Conservation (phyloP, 1,140 invertebrate genomes). For the Heliconius melpomene region DNA sequence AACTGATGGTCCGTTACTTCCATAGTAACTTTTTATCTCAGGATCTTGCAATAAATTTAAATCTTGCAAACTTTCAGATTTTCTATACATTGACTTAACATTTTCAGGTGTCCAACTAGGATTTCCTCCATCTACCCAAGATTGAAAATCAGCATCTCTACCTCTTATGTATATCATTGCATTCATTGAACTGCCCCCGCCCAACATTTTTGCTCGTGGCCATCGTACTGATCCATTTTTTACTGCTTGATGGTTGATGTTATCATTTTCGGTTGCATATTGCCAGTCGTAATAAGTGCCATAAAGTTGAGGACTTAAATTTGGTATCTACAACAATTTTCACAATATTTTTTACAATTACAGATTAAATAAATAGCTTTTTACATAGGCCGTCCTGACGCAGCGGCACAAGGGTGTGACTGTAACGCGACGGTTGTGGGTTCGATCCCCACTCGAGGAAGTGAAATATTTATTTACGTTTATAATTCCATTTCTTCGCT, state of each 20-base stretch:
- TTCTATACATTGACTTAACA: conserved; percentile 47
- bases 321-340: conserved; percentile 34
- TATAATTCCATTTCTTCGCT: too few relatives aligned
- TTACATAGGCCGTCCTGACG: too few relatives aligned
- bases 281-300: conserved; percentile 83
- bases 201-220: conserved; percentile 86
- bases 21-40: conserved; percentile 45
- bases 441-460: too few relatives aligned
- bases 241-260: conserved; percentile 72
- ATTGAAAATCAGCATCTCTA: conserved; percentile 78
- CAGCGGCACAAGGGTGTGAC: too few relatives aligned
- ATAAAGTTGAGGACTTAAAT: conserved; percentile 45
- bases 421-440: too few relatives aligned
- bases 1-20: conserved; percentile 47
- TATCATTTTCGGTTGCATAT: conserved; percentile 70
- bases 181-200: conserved; percentile 88
- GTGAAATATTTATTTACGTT: too few relatives aligned
- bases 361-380: background rate
- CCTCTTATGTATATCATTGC: conserved; percentile 90
- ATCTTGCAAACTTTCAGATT: conserved; percentile 57
- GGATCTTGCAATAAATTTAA: conserved; percentile 37
- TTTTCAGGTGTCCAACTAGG: conserved; percentile 67
- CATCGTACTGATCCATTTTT: conserved; percentile 79
- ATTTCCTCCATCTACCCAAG: conserved; percentile 85
- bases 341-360: background rate